Percentiles rank a stretch among this genome's conserved stretches.
These are phyloP conservation scores for Perizoma affinitatum DNA, from an alignment of 2,888 invertebrate species.

Conservation along the genomic window DNA sequence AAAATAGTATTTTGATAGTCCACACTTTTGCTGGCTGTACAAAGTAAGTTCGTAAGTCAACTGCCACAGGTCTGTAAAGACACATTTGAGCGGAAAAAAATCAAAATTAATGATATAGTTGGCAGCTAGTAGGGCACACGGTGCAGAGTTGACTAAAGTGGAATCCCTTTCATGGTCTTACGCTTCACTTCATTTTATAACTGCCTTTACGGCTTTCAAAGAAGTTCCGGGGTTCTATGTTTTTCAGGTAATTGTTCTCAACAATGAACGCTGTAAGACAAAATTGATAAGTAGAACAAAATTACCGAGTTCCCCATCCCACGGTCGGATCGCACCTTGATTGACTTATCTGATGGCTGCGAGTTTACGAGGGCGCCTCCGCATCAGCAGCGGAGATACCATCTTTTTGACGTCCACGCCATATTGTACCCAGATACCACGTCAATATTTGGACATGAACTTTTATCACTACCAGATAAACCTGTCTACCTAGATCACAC, in stretches of 20 bases:
- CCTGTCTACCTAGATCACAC: no score
- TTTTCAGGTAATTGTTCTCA: background rate
- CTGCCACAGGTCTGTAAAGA: conserved; percentile 81
- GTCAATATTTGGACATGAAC: conserved; percentile 70
- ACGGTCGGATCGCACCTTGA: conserved; percentile 52
- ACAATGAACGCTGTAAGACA: no score
- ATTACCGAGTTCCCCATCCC: conserved; percentile 46
- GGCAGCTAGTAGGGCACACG: conserved; percentile 76
- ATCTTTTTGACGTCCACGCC: conserved; percentile 53
- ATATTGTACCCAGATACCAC: conserved; percentile 39
- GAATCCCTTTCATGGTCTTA: conserved; percentile 61
- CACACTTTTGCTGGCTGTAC: conserved; percentile 55
- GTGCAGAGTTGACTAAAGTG: conserved; percentile 39
- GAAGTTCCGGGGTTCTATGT: conserved; percentile 33
- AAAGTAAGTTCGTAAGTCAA: conserved; percentile 59
- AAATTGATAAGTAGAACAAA: conserved; percentile 27
- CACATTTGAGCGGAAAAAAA: conserved; percentile 81
- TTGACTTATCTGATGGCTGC: conserved; percentile 71
- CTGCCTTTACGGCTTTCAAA: conserved; percentile 35
- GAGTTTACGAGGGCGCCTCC: conserved; percentile 61
- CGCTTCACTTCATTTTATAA: conserved; percentile 49
- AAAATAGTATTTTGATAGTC: no score
- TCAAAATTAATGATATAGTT: conserved; percentile 82
- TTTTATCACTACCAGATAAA: background rate
- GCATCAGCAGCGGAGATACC: conserved; percentile 65